Evolutionary conservation across 2,113 vertebrate genomes (phyloP).

Genomic region (Sapajus apella): DNA sequence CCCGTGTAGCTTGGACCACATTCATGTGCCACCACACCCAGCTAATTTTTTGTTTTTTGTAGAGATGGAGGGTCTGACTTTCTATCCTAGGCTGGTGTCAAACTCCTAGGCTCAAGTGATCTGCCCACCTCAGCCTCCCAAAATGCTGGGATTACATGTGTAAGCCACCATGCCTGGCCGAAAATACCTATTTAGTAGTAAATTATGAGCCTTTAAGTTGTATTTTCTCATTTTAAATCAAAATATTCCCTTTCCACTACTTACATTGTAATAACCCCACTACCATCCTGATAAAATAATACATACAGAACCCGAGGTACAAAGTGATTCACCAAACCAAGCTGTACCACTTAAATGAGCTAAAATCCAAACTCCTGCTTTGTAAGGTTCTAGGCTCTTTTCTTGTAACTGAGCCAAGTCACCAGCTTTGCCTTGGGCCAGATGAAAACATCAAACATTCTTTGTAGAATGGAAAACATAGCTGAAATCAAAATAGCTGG

Average conservation of each 20-base stretch:
- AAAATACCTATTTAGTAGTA: background rate
- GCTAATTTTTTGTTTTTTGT: too few species aligned
- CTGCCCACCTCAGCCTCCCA: too few species aligned
- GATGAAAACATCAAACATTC: constrained; percentile 24
- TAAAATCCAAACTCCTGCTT: background rate
- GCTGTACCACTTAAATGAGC: background rate
- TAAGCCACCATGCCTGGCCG: too few species aligned
- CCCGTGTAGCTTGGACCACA: too few species aligned
- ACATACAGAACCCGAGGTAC: background rate
- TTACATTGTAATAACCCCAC: background rate
- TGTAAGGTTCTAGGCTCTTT: background rate
- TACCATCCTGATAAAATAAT: too few species aligned
- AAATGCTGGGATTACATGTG: too few species aligned
- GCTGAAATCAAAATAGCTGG: background rate
- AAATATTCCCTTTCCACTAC: background rate
- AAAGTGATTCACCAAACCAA: background rate
- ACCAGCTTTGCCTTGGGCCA: constrained; percentile 7
- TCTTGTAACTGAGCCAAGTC: background rate
- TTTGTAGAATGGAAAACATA: constrained; percentile 15
- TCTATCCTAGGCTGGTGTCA: too few species aligned
- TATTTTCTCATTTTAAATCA: background rate
- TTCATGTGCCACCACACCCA: too few species aligned
- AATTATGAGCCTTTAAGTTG: background rate
- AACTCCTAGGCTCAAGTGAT: too few species aligned
- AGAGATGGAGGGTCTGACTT: too few species aligned